Evolutionary conservation across 2,113 vertebrate genomes (phyloP).

Genomic region (Tonatia bakeri): DNA sequence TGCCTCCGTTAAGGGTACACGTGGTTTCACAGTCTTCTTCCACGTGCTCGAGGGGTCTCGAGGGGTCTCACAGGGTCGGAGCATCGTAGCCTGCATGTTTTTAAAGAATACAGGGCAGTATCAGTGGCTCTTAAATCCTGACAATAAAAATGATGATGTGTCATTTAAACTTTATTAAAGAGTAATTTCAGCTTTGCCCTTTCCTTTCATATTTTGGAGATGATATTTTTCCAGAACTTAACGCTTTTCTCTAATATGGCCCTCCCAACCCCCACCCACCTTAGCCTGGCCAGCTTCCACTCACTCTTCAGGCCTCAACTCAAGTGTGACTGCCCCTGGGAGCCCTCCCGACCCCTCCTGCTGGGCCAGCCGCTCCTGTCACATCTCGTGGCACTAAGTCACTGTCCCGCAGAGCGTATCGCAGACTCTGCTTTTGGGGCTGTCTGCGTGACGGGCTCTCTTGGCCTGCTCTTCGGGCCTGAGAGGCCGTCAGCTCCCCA

Average conservation of each 20-base stretch:
- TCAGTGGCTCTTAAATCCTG: not conserved
- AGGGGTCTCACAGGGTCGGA: not conserved
- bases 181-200: not conserved
- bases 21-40: not conserved
- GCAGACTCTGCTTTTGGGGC: not conserved
- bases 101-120: not conserved
- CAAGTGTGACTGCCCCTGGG: too few relatives aligned
- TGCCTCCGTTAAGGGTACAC: not conserved
- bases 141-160: accelerated
- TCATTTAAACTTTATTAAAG: not conserved
- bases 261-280: accelerated
- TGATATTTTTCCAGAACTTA: not conserved
- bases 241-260: not conserved
- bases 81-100: accelerated
- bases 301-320: not conserved
- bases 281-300: not conserved
- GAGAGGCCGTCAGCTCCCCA: accelerated
- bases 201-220: not conserved
- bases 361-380: not conserved
- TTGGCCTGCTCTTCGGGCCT: not conserved
- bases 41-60: accelerated
- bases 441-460: not conserved
- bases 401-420: not conserved
- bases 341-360: not conserved
- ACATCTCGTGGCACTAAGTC: accelerated